Percentiles rank a stretch among this genome's conserved stretches.
Conservation (phyloP, 2,888 invertebrate genomes). For the Eristalis pertinax region DNA sequence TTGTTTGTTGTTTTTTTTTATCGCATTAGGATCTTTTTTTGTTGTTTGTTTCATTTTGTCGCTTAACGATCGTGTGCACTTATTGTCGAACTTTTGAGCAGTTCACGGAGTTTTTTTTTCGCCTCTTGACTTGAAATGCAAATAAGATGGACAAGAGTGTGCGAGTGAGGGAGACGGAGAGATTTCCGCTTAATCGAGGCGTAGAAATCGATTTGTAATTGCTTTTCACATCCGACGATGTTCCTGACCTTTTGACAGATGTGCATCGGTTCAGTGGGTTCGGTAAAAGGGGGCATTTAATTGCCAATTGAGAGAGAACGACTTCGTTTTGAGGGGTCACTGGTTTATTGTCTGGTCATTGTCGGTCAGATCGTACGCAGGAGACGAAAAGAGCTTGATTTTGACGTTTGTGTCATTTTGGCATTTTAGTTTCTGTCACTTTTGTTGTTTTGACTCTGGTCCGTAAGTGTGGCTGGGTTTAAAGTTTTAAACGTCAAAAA, state of each 20-base stretch:
- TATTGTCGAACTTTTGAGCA: slow-evolving; percentile 42
- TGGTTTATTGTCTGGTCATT: background rate
- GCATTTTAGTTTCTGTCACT: background rate
- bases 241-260: slow-evolving; percentile 61
- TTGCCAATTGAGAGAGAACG: background rate
- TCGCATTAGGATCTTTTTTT: slow-evolving; percentile 55
- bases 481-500: too few species aligned
- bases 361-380: background rate
- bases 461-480: background rate
- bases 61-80: slow-evolving; percentile 54
- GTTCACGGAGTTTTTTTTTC: slow-evolving; percentile 14
- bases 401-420: background rate
- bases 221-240: slow-evolving; percentile 34
- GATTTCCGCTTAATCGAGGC: slow-evolving; percentile 40
- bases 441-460: background rate
- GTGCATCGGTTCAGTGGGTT: slow-evolving; percentile 3
- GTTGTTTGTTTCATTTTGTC: slow-evolving; percentile 19
- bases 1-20: slow-evolving; percentile 30
- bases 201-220: slow-evolving; percentile 50
- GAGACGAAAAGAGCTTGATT: background rate
- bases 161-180: slow-evolving; percentile 1
- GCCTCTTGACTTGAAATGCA: slow-evolving; percentile 30
- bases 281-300: background rate
- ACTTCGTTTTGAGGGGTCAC: too few species aligned
- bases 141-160: background rate